Evolutionary conservation across 2,113 vertebrate genomes (phyloP).

Genomic region (Malurus cyaneus): DNA sequence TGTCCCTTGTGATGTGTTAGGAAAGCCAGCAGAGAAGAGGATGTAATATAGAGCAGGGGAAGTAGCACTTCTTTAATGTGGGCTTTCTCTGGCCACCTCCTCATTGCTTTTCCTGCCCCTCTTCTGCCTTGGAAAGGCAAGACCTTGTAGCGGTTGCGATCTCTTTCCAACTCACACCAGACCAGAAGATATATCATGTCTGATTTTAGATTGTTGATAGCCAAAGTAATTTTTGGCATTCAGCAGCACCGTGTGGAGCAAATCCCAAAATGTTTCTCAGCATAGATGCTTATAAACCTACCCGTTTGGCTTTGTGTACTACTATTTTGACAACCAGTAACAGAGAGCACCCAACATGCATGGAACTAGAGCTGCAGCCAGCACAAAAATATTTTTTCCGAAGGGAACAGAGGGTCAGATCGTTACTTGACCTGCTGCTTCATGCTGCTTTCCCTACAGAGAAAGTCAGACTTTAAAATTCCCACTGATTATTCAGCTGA

Average conservation of each 20-base stretch:
- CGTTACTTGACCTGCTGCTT: constrained; percentile 25
- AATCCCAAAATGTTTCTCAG: not conserved
- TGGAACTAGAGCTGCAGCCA: not conserved
- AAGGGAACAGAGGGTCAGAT: constrained; percentile 52
- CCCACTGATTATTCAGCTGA: constrained; percentile 39
- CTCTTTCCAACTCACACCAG: not conserved
- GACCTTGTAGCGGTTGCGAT: not conserved
- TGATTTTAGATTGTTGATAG: not conserved
- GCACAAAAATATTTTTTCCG: constrained; percentile 5
- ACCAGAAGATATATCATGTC: not conserved
- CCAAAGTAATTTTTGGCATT: not conserved
- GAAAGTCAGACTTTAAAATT: constrained; percentile 16
- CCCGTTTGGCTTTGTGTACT: not conserved
- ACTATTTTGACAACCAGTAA: not conserved
- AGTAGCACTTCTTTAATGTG: not conserved
- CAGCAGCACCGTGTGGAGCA: not conserved
- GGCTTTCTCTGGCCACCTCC: not conserved
- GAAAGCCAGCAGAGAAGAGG: not conserved
- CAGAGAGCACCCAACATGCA: not conserved
- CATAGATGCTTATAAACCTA: not conserved
- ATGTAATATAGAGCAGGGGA: not conserved
- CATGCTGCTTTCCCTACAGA: constrained; percentile 24
- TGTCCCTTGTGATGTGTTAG: not conserved
- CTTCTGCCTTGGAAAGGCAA: not conserved
- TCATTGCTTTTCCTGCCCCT: not conserved